Base-by-base conservation (phyloP, 2,113 vertebrate genomes). In the Crypturellus undulatus region DNA sequence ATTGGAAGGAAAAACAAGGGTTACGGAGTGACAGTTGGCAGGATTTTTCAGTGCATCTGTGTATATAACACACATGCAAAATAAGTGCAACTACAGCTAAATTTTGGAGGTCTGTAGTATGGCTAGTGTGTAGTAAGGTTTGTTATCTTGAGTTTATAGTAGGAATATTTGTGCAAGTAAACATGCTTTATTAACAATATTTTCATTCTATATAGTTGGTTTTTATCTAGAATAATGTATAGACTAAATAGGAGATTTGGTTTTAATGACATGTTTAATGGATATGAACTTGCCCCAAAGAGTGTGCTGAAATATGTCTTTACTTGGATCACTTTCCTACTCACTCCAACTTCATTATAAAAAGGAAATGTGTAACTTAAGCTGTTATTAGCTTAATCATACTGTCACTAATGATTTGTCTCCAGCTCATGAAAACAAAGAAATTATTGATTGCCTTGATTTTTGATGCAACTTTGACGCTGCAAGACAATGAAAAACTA, bases 1-100 rank as follows among this genome's bases (percentile, higher is more conserved):
- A 10, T 0, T 34, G 52, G 40, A 1, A 58, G 4, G 4, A 3
- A 4, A 28, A 67, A 24, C 26, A 30, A 14, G 72, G 77, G n/a
- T n/a, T 17, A 62, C 6, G 10, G 15, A 42, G 52, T 1, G 38
- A 8, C 24, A 1, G 91, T 76, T 9, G 1, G 2, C 38, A 5
- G 4, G 60, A 43, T 38, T 10, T 45, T 19, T 12, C 15, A 0
- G 75, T 21, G 6, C 62, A 0, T 13, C 86, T 0, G 10, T 3
- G 42, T 5, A 1, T 5, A 69, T 0, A 0, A 2, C 1, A 28
- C 0, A 0, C 1, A 3, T 1, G 18, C 2, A 15, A 25, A 1
- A 10, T 0, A 22, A 51, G 42, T 38, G 17, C 19, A 0, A 0
- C 0, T 1, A 16, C 36, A 0, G 12, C 1, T 2, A 17, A 11